Evolutionary conservation across 2,888 invertebrate species (phyloP).

Genomic region (Tetramorium bicarinatum): DNA sequence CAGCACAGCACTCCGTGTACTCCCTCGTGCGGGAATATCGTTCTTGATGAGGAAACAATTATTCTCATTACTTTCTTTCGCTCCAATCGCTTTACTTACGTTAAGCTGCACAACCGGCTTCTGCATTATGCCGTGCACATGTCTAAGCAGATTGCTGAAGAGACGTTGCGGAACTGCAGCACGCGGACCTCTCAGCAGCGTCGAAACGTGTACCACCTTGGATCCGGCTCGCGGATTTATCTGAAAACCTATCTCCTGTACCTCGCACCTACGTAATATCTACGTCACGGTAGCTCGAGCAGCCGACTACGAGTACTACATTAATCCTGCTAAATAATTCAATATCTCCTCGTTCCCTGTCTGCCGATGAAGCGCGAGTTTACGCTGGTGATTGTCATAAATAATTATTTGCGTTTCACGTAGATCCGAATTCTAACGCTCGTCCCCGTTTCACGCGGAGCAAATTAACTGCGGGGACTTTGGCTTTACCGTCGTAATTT

Average conservation of each 20-base stretch:
- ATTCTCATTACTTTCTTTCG: conserved; percentile 65
- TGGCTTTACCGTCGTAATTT: background rate
- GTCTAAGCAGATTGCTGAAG: conserved; percentile 45
- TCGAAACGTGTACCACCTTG: background rate
- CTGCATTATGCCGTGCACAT: conserved; percentile 39
- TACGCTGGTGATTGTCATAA: conserved; percentile 45
- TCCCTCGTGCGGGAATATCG: background rate
- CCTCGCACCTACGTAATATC: conserved; percentile 31
- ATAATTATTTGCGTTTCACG: conserved; percentile 46
- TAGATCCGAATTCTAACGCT: background rate
- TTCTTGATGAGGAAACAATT: conserved; percentile 50
- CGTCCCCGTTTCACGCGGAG: background rate
- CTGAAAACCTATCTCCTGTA: conserved; percentile 35
- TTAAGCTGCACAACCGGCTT: conserved; percentile 45
- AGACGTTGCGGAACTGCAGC: background rate
- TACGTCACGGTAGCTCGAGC: conserved; percentile 43
- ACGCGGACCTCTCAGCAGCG: background rate
- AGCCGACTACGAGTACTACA: conserved; percentile 43
- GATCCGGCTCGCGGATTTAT: conserved; percentile 42
- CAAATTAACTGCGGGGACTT: background rate
- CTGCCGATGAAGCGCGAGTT: conserved; percentile 40
- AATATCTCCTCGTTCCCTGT: conserved; percentile 1
- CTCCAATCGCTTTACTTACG: conserved; percentile 57
- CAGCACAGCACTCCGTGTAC: background rate
- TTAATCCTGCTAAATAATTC: conserved; percentile 55